Conservation (phyloP, 1,140 invertebrate species). For the Aphelenchoides avenae region DNA sequence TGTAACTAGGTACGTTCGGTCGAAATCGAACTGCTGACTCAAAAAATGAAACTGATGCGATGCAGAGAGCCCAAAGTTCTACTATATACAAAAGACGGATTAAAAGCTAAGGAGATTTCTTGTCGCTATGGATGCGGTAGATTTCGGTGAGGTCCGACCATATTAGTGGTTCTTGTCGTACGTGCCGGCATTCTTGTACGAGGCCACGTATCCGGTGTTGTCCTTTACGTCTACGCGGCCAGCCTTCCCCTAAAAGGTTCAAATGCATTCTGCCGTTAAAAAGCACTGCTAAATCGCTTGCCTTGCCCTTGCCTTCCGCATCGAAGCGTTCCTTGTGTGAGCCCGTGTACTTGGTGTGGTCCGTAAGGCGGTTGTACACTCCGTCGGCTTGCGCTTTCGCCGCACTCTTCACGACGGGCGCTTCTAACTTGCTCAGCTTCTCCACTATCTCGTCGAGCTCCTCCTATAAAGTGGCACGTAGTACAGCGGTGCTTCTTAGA, state of each 20-base stretch:
- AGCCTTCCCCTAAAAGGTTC: constrained; percentile 61
- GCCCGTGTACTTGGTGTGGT: constrained; percentile 63
- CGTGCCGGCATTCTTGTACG: constrained; percentile 62
- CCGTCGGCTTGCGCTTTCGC: constrained; percentile 51
- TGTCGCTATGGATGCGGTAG: too few relatives aligned
- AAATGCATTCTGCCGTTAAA: too few relatives aligned
- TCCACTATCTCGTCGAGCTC: constrained; percentile 54
- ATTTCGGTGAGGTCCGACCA: not conserved
- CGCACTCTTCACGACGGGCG: constrained; percentile 47
- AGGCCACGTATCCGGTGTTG: constrained; percentile 62
- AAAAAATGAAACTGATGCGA: too few relatives aligned
- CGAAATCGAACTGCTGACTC: too few relatives aligned
- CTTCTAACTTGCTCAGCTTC: constrained; percentile 51
- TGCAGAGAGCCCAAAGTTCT: too few relatives aligned
- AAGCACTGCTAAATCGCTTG: too few relatives aligned
- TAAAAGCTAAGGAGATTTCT: too few relatives aligned
- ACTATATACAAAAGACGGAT: too few relatives aligned
- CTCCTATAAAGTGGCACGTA: constrained; percentile 38
- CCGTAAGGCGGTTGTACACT: constrained; percentile 50
- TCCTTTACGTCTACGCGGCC: constrained; percentile 60
- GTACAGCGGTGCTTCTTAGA: not conserved
- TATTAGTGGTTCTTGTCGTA: constrained; percentile 57
- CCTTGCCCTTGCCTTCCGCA: constrained; percentile 63
- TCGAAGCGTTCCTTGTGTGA: constrained; percentile 65
- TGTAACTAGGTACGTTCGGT: too few relatives aligned